Base-by-base conservation (phyloP, 2,113 vertebrate genomes). In the Cervus canadensis region DNA sequence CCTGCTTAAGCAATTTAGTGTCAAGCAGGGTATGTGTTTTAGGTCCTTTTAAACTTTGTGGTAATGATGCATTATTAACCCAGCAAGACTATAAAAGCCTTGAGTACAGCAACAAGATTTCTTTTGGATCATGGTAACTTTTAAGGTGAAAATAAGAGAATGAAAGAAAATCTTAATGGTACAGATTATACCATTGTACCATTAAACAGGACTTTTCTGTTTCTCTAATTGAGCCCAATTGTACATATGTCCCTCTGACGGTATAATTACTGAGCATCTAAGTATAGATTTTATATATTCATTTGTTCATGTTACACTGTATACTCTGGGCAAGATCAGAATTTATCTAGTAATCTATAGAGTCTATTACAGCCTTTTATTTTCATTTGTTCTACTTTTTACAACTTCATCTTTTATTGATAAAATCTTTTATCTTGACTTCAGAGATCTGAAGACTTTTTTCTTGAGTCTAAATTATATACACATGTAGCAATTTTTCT, bases 21-120 rank as follows among this genome's bases (percentile, higher is more conserved):
- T 90, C 95, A 97, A 96, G 97, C 78, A 87, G 86, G 26, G 82
- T 81, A 60, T 81, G 74, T 93, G 64, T 94, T 96, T 97, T 97
- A 95, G 85, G 83, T 40, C 91, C 78, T 96, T 98, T 97, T 94
- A 97, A 97, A 97, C 74, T 94, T 86, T 81, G 60, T 91, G 48
- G 81, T 97, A 96, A 98, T 91, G 78, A 94, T 60, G 87, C 4
- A 17, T 96, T 89, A 94, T 98, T 60, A 96, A 93, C 94, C 95
- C 92, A 97, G 95, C 89, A 94, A 91, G 92, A 64, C 91, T 83
- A 16, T 93, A 97, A 98, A 98, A 96, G 89, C 87, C 83, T 96
- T 12, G 1, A 96, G 79, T 57, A 86, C 1, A 94, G 94, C 28
- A 93, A 85, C 79, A 96, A 50, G 10, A 43, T 97, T 94, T 59